phyloP scores from a whole-genome alignment of 1,140 invertebrate genomes.

The Paralvinella palmiformis region DNA sequence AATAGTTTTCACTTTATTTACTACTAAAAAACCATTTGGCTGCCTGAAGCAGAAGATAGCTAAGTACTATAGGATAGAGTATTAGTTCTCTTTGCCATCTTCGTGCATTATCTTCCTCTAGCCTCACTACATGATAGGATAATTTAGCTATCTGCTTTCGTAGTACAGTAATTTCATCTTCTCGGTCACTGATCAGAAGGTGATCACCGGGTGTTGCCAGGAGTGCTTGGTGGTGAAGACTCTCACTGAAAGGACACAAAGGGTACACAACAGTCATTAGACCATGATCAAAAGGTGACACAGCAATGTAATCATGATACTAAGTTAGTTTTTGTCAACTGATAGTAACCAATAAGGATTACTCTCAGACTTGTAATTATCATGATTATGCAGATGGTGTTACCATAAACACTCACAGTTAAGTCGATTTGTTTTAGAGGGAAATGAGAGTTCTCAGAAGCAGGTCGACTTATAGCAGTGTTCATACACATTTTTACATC shows the following conservation, averaged over 20 bases:
- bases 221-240: background rate
- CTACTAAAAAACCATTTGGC: slow-evolving; percentile 1
- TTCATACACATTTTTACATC: no score
- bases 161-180: background rate
- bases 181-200: slow-evolving; percentile 6
- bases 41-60: slow-evolving; percentile 1
- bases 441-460: no score
- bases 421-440: no score
- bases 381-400: no score
- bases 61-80: slow-evolving; percentile 8
- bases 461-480: no score
- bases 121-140: background rate
- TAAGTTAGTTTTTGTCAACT: no score
- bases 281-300: no score
- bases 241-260: slow-evolving; percentile 5
- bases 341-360: no score
- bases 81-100: slow-evolving; percentile 1
- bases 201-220: slow-evolving; percentile 1
- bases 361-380: no score
- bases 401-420: no score
- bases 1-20: no score
- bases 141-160: slow-evolving; percentile 3
- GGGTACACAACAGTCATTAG: background rate
- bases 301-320: no score
- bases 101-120: slow-evolving; percentile 11